phyloP scores from a whole-genome alignment of 2,888 invertebrate genomes.

The Leptopilina syphax region DNA sequence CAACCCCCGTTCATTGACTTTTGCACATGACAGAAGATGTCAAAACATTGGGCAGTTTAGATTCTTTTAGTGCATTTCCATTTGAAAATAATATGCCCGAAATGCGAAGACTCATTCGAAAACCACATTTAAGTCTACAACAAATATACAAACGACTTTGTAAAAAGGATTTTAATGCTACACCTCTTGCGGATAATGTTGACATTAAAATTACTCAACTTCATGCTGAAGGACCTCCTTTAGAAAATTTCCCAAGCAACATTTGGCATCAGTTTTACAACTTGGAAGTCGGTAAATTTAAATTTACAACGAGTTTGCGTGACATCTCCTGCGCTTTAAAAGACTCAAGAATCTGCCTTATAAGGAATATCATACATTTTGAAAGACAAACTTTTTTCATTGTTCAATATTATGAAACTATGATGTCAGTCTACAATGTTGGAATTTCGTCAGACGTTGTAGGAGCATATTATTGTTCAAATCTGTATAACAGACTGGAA shows the following conservation, averaged over 20 bases:
- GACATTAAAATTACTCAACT: background rate
- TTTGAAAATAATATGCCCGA: background rate
- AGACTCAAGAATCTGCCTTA: background rate
- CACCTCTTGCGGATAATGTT: background rate
- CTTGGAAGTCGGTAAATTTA: background rate
- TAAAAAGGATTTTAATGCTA: background rate
- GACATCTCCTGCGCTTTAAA: background rate
- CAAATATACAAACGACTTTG: constrained; percentile 10
- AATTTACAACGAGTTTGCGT: background rate
- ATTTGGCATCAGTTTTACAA: constrained; percentile 7
- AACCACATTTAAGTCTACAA: background rate
- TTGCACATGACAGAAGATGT: background rate
- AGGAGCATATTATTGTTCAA: too few relatives aligned
- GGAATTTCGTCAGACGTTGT: too few relatives aligned
- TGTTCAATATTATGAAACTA: too few relatives aligned
- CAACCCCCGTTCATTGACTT: too few relatives aligned
- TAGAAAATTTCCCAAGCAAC: background rate
- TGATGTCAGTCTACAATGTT: too few relatives aligned
- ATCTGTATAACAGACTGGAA: too few relatives aligned
- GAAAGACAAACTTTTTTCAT: too few relatives aligned
- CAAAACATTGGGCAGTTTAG: background rate
- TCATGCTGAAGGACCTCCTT: constrained; percentile 10
- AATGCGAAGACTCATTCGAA: background rate
- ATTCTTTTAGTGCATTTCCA: constrained; percentile 2
- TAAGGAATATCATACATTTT: background rate